Percentiles rank a stretch among this genome's conserved stretches.
Conservation (phyloP, 2,113 vertebrate species). For the Solenodon paradoxus region DNA sequence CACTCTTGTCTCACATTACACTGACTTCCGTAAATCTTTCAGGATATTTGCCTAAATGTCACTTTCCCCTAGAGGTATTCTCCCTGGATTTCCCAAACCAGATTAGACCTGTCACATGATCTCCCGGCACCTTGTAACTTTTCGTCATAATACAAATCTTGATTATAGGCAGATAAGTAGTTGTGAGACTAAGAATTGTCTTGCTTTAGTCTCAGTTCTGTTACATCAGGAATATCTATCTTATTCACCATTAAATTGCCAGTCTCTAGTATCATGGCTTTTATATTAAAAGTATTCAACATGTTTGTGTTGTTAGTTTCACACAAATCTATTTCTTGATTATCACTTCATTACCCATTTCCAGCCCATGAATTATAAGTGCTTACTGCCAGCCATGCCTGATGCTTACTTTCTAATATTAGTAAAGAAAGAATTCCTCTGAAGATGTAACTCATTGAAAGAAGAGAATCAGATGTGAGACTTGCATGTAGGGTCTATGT, state of each 20-base stretch:
- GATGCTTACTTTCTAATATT: slow-evolving; percentile 6
- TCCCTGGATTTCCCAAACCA: background rate
- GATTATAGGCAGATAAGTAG: background rate
- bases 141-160: background rate
- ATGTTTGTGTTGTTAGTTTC: background rate
- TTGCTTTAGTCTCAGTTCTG: background rate
- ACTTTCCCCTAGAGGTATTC: background rate
- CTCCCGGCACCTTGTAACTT: background rate
- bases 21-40: background rate
- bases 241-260: background rate
- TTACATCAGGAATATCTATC: background rate
- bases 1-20: background rate
- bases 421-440: background rate
- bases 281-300: background rate
- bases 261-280: background rate
- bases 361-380: background rate
- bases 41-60: background rate
- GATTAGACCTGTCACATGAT: background rate
- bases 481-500: background rate
- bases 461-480: slow-evolving; percentile 54
- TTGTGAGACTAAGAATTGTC: background rate
- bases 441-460: background rate
- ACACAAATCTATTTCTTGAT: background rate
- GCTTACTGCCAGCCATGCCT: background rate
- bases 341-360: background rate